Conservation (phyloP, 30 jellyfish, hydroid and myxozoan genomes). For the Phacellophora camtschatica region DNA sequence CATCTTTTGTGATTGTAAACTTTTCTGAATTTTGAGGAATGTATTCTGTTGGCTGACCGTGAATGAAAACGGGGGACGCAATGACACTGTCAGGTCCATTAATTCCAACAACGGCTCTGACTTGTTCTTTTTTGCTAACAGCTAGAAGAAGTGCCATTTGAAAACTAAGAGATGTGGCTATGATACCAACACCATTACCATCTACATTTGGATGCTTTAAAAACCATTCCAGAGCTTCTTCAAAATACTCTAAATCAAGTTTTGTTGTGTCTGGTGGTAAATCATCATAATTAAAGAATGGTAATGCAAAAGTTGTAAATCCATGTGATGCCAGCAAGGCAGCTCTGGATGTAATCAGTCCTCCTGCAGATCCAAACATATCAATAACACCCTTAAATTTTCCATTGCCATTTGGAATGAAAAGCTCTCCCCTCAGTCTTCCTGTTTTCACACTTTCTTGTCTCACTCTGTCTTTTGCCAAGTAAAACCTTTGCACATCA, state of each 20-base stretch:
- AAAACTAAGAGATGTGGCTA: slow-evolving; percentile 61
- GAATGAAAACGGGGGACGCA: not conserved
- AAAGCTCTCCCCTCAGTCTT: slow-evolving; percentile 36
- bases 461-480: not conserved
- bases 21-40: not conserved
- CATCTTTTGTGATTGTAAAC: not conserved
- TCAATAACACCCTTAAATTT: slow-evolving; percentile 26
- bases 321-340: slow-evolving; percentile 79
- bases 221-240: slow-evolving; percentile 62
- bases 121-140: not conserved
- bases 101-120: not conserved
- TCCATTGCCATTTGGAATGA: slow-evolving; percentile 44
- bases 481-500: slow-evolving; percentile 17
- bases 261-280: not conserved
- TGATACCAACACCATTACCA: slow-evolving; percentile 51
- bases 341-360: slow-evolving; percentile 33
- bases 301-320: slow-evolving; percentile 34
- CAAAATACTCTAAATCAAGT: slow-evolving; percentile 52
- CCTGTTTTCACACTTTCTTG: slow-evolving; percentile 39
- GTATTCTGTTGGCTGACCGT: not conserved
- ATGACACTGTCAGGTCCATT: not conserved
- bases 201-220: slow-evolving; percentile 35
- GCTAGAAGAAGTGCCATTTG: slow-evolving; percentile 16
- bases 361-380: slow-evolving; percentile 27
- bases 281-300: slow-evolving; percentile 8